These are phyloP conservation scores for Acronicta leporina DNA, from an alignment of 2,888 invertebrate genomes.

Conservation along the genomic window DNA sequence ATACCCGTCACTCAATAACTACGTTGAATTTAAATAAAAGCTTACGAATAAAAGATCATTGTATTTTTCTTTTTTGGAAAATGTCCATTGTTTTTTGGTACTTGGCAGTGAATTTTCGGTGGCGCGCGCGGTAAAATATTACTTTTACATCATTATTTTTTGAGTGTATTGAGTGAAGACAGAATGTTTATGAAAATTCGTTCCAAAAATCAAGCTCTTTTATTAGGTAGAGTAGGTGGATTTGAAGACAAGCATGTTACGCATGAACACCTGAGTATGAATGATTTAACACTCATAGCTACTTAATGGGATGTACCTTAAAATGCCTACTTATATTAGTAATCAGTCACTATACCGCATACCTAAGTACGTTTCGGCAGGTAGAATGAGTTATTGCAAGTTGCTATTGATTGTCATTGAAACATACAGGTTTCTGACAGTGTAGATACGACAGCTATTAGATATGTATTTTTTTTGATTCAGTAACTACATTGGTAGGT, in stretches of 20 bases:
- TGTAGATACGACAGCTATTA: neutral
- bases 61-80: slow-evolving; percentile 54
- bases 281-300: slow-evolving; percentile 7
- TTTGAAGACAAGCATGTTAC: slow-evolving; percentile 23
- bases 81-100: slow-evolving; percentile 47
- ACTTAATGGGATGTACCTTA: slow-evolving; percentile 17
- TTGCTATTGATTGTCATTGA: slow-evolving; percentile 1
- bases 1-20: slow-evolving; percentile 84
- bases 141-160: slow-evolving; percentile 34
- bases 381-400: slow-evolving; percentile 1
- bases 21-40: slow-evolving; percentile 83
- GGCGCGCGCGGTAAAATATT: slow-evolving; percentile 25
- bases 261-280: slow-evolving; percentile 8
- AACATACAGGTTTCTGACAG: neutral
- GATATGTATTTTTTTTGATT: neutral
- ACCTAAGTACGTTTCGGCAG: no score
- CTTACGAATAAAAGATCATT: slow-evolving; percentile 55
- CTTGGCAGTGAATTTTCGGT: slow-evolving; percentile 27
- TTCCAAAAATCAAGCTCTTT: slow-evolving; percentile 19
- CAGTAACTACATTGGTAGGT: neutral
- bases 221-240: slow-evolving; percentile 22
- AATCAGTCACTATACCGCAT: neutral
- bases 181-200: slow-evolving; percentile 32
- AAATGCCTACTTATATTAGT: neutral
- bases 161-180: slow-evolving; percentile 28